A percentile compares a stretch with the other conserved stretches of the same genome.
These are phyloP conservation scores for Hoplodrina blanda DNA, from an alignment of 2,888 invertebrate species.

Conservation along the genomic window DNA sequence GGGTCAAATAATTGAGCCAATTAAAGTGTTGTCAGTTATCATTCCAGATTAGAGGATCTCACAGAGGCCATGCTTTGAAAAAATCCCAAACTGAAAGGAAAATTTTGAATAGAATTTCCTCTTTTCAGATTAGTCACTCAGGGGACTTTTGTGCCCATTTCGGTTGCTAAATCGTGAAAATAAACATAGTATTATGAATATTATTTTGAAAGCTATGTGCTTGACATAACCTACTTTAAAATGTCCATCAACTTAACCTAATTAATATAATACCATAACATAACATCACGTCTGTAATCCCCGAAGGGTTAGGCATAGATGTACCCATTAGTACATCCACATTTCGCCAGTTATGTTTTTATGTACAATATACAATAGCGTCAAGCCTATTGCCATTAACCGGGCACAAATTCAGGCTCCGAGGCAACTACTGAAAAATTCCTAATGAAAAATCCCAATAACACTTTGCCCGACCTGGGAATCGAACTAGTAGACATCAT, in stretches of 20 bases:
- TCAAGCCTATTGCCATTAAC: no score
- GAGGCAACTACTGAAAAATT: no score
- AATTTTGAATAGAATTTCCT: constrained; percentile 2
- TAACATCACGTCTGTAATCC: no score
- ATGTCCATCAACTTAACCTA: constrained; percentile 1
- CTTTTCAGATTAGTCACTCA: constrained; percentile 12
- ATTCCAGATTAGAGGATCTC: constrained; percentile 12
- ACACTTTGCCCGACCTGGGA: no score
- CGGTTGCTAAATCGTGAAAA: not conserved
- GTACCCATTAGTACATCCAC: no score
- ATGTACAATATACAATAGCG: no score
- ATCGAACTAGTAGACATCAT: no score
- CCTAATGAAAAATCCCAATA: no score
- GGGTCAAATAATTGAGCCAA: not conserved
- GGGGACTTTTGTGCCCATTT: not conserved
- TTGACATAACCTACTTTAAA: constrained; percentile 1
- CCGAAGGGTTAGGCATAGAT: no score
- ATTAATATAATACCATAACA: not conserved
- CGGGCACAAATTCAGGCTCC: no score
- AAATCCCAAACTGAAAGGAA: constrained; percentile 5
- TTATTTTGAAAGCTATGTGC: constrained; percentile 2
- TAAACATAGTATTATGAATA: not conserved
- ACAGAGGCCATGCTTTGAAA: constrained; percentile 4
- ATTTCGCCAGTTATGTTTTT: no score
- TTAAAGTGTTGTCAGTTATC: constrained; percentile 15